These are phyloP conservation scores for Hyposmocoma kahamanoa DNA, from an alignment of 1,140 invertebrate genomes.

Conservation along the genomic window DNA sequence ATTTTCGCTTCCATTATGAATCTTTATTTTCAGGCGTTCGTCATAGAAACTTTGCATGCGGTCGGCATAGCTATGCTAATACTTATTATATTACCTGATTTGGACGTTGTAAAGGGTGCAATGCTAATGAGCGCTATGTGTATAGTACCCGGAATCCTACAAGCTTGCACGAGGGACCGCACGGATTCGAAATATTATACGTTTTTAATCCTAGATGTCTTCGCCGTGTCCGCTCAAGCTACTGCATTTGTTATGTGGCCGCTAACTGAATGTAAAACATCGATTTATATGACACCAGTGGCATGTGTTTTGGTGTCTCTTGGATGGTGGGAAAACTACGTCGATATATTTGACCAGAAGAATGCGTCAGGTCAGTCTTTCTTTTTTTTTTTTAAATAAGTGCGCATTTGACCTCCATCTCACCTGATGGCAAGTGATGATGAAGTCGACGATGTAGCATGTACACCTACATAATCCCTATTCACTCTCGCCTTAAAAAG, in stretches of 20 bases:
- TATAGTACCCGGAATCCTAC: constrained; percentile 83
- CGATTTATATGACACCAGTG: constrained; percentile 87
- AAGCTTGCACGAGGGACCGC: constrained; percentile 83
- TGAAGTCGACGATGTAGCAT: no score
- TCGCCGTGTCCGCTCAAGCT: constrained; percentile 87
- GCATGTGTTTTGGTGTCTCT: constrained; percentile 89
- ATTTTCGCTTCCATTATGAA: neutral
- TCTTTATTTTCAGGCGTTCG: constrained; percentile 74
- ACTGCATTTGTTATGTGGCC: constrained; percentile 94
- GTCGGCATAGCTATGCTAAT: constrained; percentile 88
- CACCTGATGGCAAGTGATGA: no score
- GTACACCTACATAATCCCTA: no score
- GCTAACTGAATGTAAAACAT: constrained; percentile 77
- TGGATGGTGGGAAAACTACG: constrained; percentile 98
- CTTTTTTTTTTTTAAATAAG: neutral
- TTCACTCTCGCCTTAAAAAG: no score
- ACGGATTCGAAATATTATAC: constrained; percentile 82
- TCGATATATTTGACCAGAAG: constrained; percentile 72
- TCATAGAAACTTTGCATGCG: constrained; percentile 91
- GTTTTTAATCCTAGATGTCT: constrained; percentile 85
- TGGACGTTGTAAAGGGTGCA: constrained; percentile 93
- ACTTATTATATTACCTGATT: constrained; percentile 88
- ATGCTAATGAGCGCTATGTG: constrained; percentile 96
- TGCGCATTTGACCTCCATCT: no score
- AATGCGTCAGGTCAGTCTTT: constrained; percentile 34